Percentiles rank a stretch among this genome's conserved stretches.
Evolutionary conservation across 2,888 invertebrate genomes (phyloP).

Genomic region (Drosophila mulleri): DNA sequence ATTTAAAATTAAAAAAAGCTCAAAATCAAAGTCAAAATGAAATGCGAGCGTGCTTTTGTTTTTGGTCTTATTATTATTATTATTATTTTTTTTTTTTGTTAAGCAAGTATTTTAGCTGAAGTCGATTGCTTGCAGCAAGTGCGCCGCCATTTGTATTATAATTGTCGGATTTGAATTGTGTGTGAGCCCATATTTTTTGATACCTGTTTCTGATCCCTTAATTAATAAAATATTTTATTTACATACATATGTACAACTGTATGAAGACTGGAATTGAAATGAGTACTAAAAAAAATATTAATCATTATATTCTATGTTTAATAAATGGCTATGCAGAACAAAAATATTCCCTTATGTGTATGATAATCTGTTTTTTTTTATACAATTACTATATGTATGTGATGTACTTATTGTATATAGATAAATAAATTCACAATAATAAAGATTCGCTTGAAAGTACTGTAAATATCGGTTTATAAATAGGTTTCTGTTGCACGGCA

Average conservation of each 20-base stretch:
- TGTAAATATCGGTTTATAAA: background rate
- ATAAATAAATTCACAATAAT: too few relatives aligned
- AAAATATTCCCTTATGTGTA: background rate
- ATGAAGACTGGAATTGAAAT: too few relatives aligned
- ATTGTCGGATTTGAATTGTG: conserved; percentile 34
- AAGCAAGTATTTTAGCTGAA: conserved; percentile 30
- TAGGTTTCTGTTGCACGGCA: too few relatives aligned
- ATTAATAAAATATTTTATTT: background rate
- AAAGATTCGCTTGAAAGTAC: background rate
- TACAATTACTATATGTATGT: too few relatives aligned
- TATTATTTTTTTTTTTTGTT: conserved; percentile 3
- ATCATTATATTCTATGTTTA: background rate
- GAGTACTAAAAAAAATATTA: too few relatives aligned
- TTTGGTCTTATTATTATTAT: conserved; percentile 4
- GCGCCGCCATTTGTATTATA: conserved; percentile 43
- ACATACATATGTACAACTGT: background rate
- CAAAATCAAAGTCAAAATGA: conserved; percentile 49
- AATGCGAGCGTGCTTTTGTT: conserved; percentile 15
- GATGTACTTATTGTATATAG: background rate
- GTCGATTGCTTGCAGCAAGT: conserved; percentile 41
- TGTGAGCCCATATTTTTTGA: conserved; percentile 34
- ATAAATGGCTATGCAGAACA: background rate
- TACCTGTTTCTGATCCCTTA: background rate
- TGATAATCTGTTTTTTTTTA: background rate
- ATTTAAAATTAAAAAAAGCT: conserved; percentile 25